Percentiles rank a stretch among this genome's conserved stretches.
phyloP scores from a whole-genome alignment of 2,888 invertebrate genomes.

The Capitulum mitella region DNA sequence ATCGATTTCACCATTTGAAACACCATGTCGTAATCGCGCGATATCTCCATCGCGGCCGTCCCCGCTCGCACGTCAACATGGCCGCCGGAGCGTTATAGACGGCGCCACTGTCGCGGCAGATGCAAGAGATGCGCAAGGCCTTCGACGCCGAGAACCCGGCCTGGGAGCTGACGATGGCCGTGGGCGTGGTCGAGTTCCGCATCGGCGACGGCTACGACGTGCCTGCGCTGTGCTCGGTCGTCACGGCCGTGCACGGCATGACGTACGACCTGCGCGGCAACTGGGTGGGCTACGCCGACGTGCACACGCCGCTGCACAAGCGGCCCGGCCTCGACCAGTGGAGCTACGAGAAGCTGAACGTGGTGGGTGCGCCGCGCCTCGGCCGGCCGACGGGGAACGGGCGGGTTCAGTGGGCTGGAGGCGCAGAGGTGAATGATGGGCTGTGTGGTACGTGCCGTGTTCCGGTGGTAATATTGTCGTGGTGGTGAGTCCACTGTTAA shows the following conservation, averaged over 20 bases:
- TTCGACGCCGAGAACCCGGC: conserved; percentile 64
- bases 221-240: conserved; percentile 61
- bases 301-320: conserved; percentile 49
- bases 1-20: too few species aligned
- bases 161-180: conserved; percentile 85
- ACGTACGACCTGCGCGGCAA: conserved; percentile 56
- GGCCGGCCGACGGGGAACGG: too few species aligned
- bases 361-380: conserved; percentile 34
- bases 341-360: conserved; percentile 37
- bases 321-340: conserved; percentile 47
- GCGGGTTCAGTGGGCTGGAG: too few species aligned
- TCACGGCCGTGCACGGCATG: conserved; percentile 61
- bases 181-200: conserved; percentile 76
- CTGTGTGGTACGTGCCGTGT: too few species aligned
- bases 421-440: too few species aligned
- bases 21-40: too few species aligned
- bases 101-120: too few species aligned
- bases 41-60: too few species aligned
- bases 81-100: too few species aligned
- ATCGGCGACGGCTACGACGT: conserved; percentile 85
- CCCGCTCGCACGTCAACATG: too few species aligned
- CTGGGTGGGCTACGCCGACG: conserved; percentile 44
- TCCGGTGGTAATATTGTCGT: too few species aligned
- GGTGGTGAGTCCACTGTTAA: too few species aligned
- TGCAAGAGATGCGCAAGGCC: conserved; percentile 69